A percentile compares a stretch with the other conserved stretches of the same genome.
Evolutionary conservation across 1,140 invertebrate genomes (phyloP).

Genomic region (Drosophila sucinea): DNA sequence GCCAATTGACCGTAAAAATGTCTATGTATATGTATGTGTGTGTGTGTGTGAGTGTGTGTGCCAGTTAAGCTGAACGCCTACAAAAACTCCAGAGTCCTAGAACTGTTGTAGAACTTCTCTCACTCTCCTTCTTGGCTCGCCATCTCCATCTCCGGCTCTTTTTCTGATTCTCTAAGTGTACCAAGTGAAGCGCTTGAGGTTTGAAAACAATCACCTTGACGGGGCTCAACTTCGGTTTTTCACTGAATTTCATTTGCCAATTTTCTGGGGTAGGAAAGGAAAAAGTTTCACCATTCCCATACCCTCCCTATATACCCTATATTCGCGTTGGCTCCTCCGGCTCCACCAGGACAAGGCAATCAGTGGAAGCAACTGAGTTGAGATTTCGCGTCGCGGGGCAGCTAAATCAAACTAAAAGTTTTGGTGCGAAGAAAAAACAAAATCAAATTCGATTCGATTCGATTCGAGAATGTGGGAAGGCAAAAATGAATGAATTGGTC

Average conservation of each 20-base stretch:
- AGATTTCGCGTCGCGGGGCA: constrained; percentile 62
- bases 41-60: constrained; percentile 6
- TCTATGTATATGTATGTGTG: constrained; percentile 47
- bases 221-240: constrained; percentile 16
- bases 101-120: constrained; percentile 45
- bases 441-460: constrained; percentile 58
- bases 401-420: constrained; percentile 77
- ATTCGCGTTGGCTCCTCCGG: constrained; percentile 2
- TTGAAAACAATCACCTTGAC: constrained; percentile 77
- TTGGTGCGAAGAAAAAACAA: constrained; percentile 80
- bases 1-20: constrained; percentile 79
- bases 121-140: not conserved
- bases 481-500: constrained; percentile 80
- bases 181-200: constrained; percentile 73
- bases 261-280: not conserved
- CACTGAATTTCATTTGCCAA: constrained; percentile 65
- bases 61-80: constrained; percentile 63
- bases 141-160: not conserved
- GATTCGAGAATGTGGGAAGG: constrained; percentile 34
- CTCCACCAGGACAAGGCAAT: constrained; percentile 49
- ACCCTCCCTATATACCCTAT: not conserved
- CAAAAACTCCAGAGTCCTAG: constrained; percentile 24
- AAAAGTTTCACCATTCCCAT: constrained; percentile 19
- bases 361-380: constrained; percentile 59
- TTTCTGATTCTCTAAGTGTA: constrained; percentile 51